phyloP scores from a whole-genome alignment of 2,888 invertebrate genomes.

The Drosophila paramelanica region DNA sequence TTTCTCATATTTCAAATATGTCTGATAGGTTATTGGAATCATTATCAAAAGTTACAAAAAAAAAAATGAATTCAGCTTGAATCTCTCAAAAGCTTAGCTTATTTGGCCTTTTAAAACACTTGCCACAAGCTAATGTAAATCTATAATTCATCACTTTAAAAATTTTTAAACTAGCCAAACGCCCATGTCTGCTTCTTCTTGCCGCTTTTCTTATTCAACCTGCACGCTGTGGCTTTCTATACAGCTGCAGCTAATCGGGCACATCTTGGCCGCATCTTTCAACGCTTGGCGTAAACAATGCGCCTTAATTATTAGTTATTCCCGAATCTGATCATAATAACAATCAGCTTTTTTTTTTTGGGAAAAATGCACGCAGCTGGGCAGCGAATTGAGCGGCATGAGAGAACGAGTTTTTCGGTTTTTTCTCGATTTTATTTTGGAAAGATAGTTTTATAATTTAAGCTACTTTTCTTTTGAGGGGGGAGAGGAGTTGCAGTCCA shows the following conservation, averaged over 20 bases:
- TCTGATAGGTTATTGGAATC: too few species aligned
- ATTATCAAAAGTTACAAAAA: too few species aligned
- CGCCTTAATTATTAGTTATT: constrained; percentile 73
- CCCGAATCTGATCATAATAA: constrained; percentile 65
- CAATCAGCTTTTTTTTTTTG: constrained; percentile 40
- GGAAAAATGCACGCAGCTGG: constrained; percentile 38
- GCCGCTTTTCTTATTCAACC: background rate
- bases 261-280: constrained; percentile 38
- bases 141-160: constrained; percentile 2
- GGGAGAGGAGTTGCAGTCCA: background rate
- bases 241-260: constrained; percentile 26
- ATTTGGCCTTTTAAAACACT: constrained; percentile 1
- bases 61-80: too few species aligned
- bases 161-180: too few species aligned
- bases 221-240: constrained; percentile 33
- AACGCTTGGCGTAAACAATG: constrained; percentile 59
- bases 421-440: constrained; percentile 25
- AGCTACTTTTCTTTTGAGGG: constrained; percentile 58
- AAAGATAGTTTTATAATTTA: constrained; percentile 55
- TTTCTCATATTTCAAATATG: too few species aligned
- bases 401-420: constrained; percentile 50
- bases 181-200: background rate
- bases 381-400: background rate
- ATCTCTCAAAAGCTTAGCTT: background rate
- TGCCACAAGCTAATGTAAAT: constrained; percentile 12